phyloP scores from a whole-genome alignment of 2,113 vertebrate species.

The Morone chrysops region DNA sequence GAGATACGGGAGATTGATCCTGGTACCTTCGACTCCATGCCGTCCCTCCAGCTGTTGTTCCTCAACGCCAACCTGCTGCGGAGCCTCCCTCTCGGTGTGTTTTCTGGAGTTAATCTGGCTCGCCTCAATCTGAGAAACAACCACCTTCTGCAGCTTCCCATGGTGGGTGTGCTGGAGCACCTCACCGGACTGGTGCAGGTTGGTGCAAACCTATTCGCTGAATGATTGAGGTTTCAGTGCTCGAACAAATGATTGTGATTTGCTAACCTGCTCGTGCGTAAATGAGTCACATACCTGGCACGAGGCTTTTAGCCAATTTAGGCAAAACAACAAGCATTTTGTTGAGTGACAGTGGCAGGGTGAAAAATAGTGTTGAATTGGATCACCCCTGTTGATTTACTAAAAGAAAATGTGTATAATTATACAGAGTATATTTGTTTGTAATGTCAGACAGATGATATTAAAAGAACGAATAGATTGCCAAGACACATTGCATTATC shows the following conservation, averaged over 20 bases:
- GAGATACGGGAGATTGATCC: slow-evolving; percentile 93
- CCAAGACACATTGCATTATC: slow-evolving; percentile 51
- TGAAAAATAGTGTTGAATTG: slow-evolving; percentile 46
- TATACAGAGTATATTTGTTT: slow-evolving; percentile 56
- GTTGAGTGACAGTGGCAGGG: slow-evolving; percentile 52
- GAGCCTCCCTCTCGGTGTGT: slow-evolving; percentile 92
- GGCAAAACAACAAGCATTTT: slow-evolving; percentile 44
- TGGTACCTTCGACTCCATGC: slow-evolving; percentile 95
- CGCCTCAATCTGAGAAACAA: slow-evolving; percentile 96
- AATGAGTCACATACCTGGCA: slow-evolving; percentile 57
- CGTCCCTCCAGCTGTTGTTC: slow-evolving; percentile 94
- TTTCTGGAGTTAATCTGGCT: slow-evolving; percentile 92
- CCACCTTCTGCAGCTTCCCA: slow-evolving; percentile 92
- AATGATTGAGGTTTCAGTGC: slow-evolving; percentile 72
- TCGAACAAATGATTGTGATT: slow-evolving; percentile 22
- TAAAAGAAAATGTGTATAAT: slow-evolving; percentile 64
- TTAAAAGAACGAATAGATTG: slow-evolving; percentile 59
- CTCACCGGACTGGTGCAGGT: slow-evolving; percentile 96
- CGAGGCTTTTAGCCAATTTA: slow-evolving; percentile 38
- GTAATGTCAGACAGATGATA: slow-evolving; percentile 61
- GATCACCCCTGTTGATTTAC: slow-evolving; percentile 50
- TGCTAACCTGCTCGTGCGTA: slow-evolving; percentile 25
- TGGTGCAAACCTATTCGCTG: slow-evolving; percentile 45
- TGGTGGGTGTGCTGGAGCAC: slow-evolving; percentile 94
- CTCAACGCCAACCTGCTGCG: slow-evolving; percentile 95